A percentile compares a stretch with the other conserved stretches of the same genome.
These are phyloP conservation scores for Synanthedon tipuliformis DNA, from an alignment of 2,888 invertebrate species.

Conservation along the genomic window DNA sequence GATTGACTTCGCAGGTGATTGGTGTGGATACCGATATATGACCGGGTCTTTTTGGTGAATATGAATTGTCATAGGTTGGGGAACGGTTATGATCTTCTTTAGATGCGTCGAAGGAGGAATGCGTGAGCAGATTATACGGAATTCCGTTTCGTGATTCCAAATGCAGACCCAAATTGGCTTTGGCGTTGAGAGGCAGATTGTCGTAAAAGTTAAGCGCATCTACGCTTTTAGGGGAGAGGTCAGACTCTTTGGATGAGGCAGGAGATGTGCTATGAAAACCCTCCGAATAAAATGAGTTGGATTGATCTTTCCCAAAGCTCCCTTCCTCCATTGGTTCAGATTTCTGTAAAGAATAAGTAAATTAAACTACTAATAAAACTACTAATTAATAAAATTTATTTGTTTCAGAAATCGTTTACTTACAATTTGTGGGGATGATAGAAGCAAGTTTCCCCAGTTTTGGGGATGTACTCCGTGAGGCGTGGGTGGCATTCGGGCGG, in stretches of 20 bases:
- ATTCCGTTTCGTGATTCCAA: slow-evolving; percentile 51
- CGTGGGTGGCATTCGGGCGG: slow-evolving; percentile 59
- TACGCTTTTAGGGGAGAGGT: slow-evolving; percentile 59
- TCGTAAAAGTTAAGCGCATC: slow-evolving; percentile 55
- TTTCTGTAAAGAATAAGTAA: slow-evolving; percentile 57
- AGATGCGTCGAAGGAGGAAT: slow-evolving; percentile 65
- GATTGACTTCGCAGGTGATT: slow-evolving; percentile 46
- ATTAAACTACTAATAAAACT: not conserved
- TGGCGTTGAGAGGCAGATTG: slow-evolving; percentile 47
- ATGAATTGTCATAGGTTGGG: slow-evolving; percentile 38
- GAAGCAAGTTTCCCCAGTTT: slow-evolving; percentile 40
- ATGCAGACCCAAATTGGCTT: slow-evolving; percentile 56
- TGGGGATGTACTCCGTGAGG: slow-evolving; percentile 39
- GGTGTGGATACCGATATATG: slow-evolving; percentile 54
- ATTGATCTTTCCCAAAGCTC: slow-evolving; percentile 66
- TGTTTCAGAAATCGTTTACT: slow-evolving; percentile 13
- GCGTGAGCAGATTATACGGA: slow-evolving; percentile 72
- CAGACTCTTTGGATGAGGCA: slow-evolving; percentile 66
- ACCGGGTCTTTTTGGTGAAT: slow-evolving; percentile 42
- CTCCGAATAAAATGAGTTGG: slow-evolving; percentile 72
- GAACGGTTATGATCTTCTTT: slow-evolving; percentile 43
- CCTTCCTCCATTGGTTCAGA: slow-evolving; percentile 62
- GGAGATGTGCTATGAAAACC: slow-evolving; percentile 72
- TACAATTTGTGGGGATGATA: slow-evolving; percentile 48
- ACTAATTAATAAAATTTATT: not conserved